Conservation (phyloP, 64 coral and sea anemone species). For the Trachythela sp. region DNA sequence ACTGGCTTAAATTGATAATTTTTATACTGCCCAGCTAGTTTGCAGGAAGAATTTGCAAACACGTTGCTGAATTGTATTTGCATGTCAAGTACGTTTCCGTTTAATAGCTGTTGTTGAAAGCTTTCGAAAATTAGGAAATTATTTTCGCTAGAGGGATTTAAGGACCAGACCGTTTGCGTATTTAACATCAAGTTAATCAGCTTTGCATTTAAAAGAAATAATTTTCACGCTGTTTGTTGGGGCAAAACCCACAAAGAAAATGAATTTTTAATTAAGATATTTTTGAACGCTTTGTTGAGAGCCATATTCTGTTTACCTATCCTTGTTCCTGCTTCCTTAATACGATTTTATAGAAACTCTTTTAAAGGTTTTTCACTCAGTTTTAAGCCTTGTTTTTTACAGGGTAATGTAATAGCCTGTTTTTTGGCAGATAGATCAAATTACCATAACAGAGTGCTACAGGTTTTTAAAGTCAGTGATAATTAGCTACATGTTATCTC, state of each 20-base stretch:
- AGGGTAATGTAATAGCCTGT: neutral
- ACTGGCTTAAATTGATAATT: no score
- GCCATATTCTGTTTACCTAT: neutral
- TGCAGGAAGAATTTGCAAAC: no score
- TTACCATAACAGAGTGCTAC: neutral
- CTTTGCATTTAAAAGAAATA: constrained; percentile 10
- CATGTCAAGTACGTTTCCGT: neutral
- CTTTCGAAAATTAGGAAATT: neutral
- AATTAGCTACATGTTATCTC: neutral
- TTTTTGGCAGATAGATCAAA: neutral
- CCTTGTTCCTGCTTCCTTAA: neutral
- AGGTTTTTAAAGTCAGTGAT: neutral
- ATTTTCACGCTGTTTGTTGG: neutral
- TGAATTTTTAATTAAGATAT: neutral
- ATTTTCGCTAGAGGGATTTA: neutral
- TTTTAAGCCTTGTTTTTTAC: neutral
- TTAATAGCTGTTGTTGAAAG: neutral
- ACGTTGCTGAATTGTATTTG: no score
- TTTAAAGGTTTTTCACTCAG: neutral
- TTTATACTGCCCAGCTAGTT: no score
- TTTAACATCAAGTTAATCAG: neutral
- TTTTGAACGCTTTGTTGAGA: no score
- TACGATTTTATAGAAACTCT: neutral
- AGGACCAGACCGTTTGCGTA: neutral
- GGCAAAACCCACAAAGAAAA: neutral